phyloP scores from a whole-genome alignment of 2,888 invertebrate genomes.

The Drosophila helvetica region DNA sequence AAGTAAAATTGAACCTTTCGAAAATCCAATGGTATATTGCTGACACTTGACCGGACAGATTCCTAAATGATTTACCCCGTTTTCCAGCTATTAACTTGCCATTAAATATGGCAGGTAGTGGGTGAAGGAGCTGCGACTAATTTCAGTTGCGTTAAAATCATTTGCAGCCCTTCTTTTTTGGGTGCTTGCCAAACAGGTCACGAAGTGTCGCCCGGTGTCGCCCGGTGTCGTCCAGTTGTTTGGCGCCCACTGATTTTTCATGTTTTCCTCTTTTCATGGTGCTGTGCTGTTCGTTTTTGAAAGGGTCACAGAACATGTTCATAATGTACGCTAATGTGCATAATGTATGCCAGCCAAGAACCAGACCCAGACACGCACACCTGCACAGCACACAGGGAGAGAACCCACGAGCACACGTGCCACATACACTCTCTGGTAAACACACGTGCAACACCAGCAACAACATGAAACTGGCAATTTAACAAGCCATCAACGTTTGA shows the following conservation, averaged over 20 bases:
- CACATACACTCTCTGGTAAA: slow-evolving; percentile 9
- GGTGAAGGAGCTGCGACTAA: slow-evolving; percentile 46
- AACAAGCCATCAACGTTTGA: slow-evolving; percentile 81
- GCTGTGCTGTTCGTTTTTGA: slow-evolving; percentile 7
- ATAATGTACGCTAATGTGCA: slow-evolving; percentile 80
- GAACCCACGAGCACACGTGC: slow-evolving; percentile 14
- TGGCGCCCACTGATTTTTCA: slow-evolving; percentile 28
- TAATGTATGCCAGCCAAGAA: slow-evolving; percentile 65
- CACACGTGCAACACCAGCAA: slow-evolving; percentile 41
- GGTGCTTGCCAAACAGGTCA: slow-evolving; percentile 72
- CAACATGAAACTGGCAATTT: slow-evolving; percentile 78
- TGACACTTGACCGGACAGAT: slow-evolving; percentile 57
- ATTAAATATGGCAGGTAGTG: slow-evolving; percentile 1
- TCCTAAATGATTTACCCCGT: slow-evolving; percentile 59
- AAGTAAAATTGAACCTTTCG: background rate
- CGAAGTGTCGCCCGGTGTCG: slow-evolving; percentile 49
- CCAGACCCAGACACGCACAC: slow-evolving; percentile 64
- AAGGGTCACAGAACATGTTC: slow-evolving; percentile 64
- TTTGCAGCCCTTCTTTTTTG: slow-evolving; percentile 32
- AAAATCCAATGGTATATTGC: slow-evolving; percentile 42
- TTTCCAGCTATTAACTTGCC: slow-evolving; percentile 47
- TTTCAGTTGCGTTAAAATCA: slow-evolving; percentile 50
- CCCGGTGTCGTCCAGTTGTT: slow-evolving; percentile 46
- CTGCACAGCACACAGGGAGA: slow-evolving; percentile 15
- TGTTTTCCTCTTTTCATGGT: slow-evolving; percentile 21